These are phyloP conservation scores for Oryzias sinensis DNA, from an alignment of 2,797 vertebrate genomes.

Conservation along the genomic window DNA sequence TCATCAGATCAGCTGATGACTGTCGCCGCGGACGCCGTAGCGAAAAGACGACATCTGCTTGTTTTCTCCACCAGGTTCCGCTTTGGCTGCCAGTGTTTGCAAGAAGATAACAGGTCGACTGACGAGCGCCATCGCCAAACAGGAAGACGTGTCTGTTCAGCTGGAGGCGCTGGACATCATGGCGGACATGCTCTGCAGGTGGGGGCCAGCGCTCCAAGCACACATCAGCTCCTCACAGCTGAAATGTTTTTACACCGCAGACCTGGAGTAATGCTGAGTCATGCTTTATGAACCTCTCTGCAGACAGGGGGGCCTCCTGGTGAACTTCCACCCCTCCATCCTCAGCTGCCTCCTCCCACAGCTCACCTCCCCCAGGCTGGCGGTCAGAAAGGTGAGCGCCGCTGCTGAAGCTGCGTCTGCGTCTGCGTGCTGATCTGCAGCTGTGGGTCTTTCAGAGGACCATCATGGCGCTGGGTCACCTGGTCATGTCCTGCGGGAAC, in stretches of 20 bases:
- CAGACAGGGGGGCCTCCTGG: slow-evolving; percentile 97
- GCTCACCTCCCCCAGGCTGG: slow-evolving; percentile 96
- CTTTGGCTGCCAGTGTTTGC: slow-evolving; percentile 97
- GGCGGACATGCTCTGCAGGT: slow-evolving; percentile 99
- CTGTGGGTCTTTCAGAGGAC: slow-evolving; percentile 50
- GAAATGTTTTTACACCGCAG: too few relatives aligned
- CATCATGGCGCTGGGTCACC: slow-evolving; percentile 98
- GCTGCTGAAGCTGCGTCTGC: too few relatives aligned
- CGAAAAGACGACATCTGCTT: neutral
- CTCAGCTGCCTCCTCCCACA: slow-evolving; percentile 97
- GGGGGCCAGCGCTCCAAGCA: neutral
- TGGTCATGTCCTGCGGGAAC: slow-evolving; percentile 98
- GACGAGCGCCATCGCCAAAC: slow-evolving; percentile 98
- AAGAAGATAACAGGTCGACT: slow-evolving; percentile 99
- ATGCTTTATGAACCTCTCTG: neutral
- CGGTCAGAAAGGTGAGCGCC: slow-evolving; percentile 86
- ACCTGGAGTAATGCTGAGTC: neutral
- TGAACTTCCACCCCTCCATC: slow-evolving; percentile 99
- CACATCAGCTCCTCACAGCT: too few relatives aligned
- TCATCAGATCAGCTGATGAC: neutral
- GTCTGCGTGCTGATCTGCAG: too few relatives aligned
- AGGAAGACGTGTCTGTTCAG: slow-evolving; percentile 97
- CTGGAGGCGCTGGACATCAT: slow-evolving; percentile 98
- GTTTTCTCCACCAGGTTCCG: slow-evolving; percentile 80
- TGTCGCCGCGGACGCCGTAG: neutral